Base-by-base conservation (phyloP, 2,797 vertebrate species). In the Centroberyx gerrardi region DNA sequence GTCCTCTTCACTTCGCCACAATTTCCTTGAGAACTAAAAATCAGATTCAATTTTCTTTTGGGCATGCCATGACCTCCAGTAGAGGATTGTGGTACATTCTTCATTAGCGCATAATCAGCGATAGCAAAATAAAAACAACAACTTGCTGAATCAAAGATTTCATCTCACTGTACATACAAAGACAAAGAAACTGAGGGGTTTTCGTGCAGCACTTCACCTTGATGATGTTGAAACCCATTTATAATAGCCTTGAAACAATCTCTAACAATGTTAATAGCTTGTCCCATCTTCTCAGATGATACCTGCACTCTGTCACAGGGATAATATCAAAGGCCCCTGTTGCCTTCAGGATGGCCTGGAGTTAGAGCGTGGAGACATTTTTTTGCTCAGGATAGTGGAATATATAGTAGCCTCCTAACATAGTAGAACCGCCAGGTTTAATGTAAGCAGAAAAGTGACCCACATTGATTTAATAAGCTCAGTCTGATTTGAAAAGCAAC, bases 281-380 rank as follows among this genome's bases (percentile, higher is more conserved):
- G 44, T 68, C 51, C 71, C n/a, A 54, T 62, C 4, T 4, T 78
- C 17, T 31, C 2, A 63, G 36, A 63, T 74, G 42, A 72, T 81
- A 46, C 44, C 14, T 46, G 44, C 44, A 46, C 14, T 46, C 44
- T 15, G 44, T 46, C 14, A 46, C 14, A 14, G 44, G 40, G 40
- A 42, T 42, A 42, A 12, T 42, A 42, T 42, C 40, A 12, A 42
- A 42, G 10, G 10, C 44, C 5, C 14, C 14, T 46, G 14, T 46
- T 46, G 44, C 14, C 44, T 15, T 13, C 44, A 15, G 13, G 14
- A 46, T 46, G 13, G 13, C 15, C 4, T 14, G 44, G 12, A 46
- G 6, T 58, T 38, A 38, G 27, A 13, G 10, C 4, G 7, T 31
- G 5, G 22, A 27, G 59, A 54, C 51, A 62, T 28, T 54, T 62